A percentile compares a stretch with the other conserved stretches of the same genome.
These are phyloP conservation scores for Synaphobranchus kaupii DNA, from an alignment of 2,797 vertebrate genomes.

Conservation along the genomic window DNA sequence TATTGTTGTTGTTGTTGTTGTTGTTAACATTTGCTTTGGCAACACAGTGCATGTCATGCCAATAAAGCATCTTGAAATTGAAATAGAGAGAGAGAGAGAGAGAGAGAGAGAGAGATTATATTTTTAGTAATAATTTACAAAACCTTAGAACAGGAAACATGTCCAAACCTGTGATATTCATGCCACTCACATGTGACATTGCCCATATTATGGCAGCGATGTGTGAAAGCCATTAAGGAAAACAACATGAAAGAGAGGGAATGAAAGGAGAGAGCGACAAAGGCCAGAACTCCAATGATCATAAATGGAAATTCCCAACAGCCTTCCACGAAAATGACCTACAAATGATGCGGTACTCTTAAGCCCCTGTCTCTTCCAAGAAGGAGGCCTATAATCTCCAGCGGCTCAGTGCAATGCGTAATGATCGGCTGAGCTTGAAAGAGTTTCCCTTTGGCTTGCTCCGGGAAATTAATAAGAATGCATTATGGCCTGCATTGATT, in stretches of 20 bases:
- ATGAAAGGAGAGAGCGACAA: background rate
- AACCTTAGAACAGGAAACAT: no score
- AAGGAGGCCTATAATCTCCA: background rate
- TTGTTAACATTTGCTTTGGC: no score
- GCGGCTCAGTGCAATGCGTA: background rate
- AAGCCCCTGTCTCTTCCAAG: background rate
- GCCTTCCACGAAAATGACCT: constrained; percentile 11
- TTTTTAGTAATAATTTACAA: no score
- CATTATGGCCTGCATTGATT: background rate
- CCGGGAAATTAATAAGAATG: background rate
- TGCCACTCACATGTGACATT: background rate
- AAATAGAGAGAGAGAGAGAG: no score
- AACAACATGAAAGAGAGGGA: background rate
- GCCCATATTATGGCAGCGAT: background rate
- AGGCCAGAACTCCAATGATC: background rate
- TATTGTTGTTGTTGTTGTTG: no score
- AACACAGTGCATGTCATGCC: no score
- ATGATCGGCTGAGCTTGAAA: background rate
- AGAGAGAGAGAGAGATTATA: no score
- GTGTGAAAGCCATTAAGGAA: background rate
- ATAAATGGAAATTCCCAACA: background rate
- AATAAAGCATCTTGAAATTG: no score
- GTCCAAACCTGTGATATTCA: background rate
- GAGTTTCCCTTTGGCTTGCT: background rate
- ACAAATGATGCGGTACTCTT: background rate